Evolutionary conservation across 1,140 invertebrate genomes (phyloP).

Genomic region (Aphidius gifuensis): DNA sequence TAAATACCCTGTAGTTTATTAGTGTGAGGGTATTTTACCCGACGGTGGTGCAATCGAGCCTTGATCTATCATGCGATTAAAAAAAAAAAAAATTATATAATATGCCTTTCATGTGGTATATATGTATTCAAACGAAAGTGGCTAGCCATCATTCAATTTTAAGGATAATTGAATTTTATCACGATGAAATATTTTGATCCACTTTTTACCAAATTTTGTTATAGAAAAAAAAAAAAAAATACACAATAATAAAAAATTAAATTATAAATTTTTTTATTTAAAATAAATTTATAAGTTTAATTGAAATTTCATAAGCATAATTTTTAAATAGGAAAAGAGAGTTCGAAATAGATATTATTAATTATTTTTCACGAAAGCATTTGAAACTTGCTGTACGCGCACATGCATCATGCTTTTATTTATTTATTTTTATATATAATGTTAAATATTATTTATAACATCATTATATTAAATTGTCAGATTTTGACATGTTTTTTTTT

Average conservation of each 20-base stretch:
- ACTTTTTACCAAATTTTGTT: constrained; percentile 1
- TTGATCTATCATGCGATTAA: no score
- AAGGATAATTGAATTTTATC: no score
- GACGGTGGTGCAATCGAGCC: no score
- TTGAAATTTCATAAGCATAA: no score
- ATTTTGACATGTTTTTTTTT: constrained; percentile 8
- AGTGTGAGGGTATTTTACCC: no score
- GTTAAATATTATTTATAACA: background rate
- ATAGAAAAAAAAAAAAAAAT: constrained; percentile 10
- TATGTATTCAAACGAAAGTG: no score
- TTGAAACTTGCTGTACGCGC: constrained; percentile 4
- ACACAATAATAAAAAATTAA: no score
- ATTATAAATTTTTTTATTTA: background rate
- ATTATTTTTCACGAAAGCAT: constrained; percentile 13
- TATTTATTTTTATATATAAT: constrained; percentile 3
- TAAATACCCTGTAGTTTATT: no score
- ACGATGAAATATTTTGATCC: no score
- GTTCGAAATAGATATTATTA: constrained; percentile 2
- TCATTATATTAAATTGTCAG: background rate
- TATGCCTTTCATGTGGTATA: no score
- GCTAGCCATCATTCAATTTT: no score
- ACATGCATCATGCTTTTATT: constrained; percentile 20
- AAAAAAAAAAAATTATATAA: no score
- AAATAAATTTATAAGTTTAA: background rate
- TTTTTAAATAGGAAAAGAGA: constrained; percentile 6